Evolutionary conservation across 1,140 invertebrate genomes (phyloP).

Genomic region (Trichonephila clavata): DNA sequence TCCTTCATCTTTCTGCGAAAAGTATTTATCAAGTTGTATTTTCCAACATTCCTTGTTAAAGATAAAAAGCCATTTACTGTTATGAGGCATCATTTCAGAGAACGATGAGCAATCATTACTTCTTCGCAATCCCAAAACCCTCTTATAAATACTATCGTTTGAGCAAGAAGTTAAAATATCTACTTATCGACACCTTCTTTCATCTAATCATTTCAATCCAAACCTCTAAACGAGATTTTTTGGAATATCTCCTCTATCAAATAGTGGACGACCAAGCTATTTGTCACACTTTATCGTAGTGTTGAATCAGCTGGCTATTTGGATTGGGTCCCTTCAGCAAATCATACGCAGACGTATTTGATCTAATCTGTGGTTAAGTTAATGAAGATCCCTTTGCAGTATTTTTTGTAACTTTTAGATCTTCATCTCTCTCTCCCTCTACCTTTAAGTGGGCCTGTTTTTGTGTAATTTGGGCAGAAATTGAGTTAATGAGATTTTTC

Average conservation of each 20-base stretch:
- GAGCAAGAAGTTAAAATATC: not conserved
- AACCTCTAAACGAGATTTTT: constrained; percentile 16
- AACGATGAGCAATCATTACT: not conserved
- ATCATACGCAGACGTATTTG: not conserved
- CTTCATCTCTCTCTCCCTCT: too few relatives aligned
- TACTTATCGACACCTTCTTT: not conserved
- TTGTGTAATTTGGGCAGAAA: not conserved
- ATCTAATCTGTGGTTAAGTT: not conserved
- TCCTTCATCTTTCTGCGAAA: too few relatives aligned
- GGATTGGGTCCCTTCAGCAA: not conserved
- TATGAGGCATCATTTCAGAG: too few relatives aligned
- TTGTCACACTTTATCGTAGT: constrained; percentile 56
- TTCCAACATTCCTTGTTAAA: too few relatives aligned
- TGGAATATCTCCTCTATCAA: constrained; percentile 10
- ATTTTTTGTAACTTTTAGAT: not conserved
- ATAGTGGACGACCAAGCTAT: not conserved
- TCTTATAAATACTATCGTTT: not conserved
- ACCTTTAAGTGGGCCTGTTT: not conserved
- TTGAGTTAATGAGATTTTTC: not conserved
- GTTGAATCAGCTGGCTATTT: constrained; percentile 62
- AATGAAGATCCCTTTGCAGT: not conserved
- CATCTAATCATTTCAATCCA: constrained; percentile 25
- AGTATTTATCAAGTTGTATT: too few relatives aligned
- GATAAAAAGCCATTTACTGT: too few relatives aligned
- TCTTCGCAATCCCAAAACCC: not conserved